Base-by-base conservation (phyloP, 2,888 invertebrate species). In the Caenorhabditis plicata region DNA sequence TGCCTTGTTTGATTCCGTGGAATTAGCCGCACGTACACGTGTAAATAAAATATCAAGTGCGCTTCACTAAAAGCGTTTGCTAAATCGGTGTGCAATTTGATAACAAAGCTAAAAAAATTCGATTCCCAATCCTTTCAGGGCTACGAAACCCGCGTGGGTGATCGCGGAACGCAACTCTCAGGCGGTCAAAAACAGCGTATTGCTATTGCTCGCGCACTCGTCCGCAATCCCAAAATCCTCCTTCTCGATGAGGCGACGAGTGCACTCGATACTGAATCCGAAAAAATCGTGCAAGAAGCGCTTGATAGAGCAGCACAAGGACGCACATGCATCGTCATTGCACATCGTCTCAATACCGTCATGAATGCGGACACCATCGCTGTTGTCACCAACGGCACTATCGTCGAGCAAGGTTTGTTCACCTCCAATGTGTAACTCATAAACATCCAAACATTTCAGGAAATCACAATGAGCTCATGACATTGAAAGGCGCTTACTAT, bases 271-370 rank as follows among this genome's bases (percentile, higher is more conserved):
- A 72, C 72, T 8, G 72, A 72, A 41, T 62, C 62, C 7, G 69
- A 72, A 81, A 82, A 64, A 53, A 63, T 70, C 33, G 91, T 92
- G 0, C 91, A 92, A 84, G 89, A 88, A 73, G 91, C 91, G 0
- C 81, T 92, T 55, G 90, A 92, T 47, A 15, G 82, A 77, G 84
- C 83, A 0, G 45, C 68, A 27, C 57, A 67, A 27, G 75, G 83
- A 15, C 71, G 84, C 42, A 84, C 84, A 0, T 83, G 83, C 11
- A 78, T 84, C 36, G 81, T 84, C 3, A 81, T 84, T 29, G 84
- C 84, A 17, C 83, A 83, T 67, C 61, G 85, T 22, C 83, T 84
- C 49, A 83, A 83, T 20, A 85, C 85, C 3, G 82, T 85, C 29
- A 81, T 82, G 71, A 83, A 81, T 47, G 70, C 71, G 0, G 73